Conservation (phyloP, 2,888 invertebrate genomes). For the Andrena marginata region DNA sequence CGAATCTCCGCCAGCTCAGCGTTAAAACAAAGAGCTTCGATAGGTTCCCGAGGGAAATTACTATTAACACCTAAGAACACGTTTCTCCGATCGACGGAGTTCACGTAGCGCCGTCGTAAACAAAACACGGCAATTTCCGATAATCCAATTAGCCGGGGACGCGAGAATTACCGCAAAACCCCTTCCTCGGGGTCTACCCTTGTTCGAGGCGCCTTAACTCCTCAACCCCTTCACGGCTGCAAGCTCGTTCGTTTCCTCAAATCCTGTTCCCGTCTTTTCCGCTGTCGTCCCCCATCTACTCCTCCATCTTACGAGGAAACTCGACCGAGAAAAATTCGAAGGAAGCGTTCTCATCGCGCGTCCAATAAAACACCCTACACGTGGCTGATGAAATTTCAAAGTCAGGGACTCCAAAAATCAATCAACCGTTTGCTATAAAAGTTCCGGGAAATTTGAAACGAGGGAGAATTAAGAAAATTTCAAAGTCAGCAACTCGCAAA, state of each 20-base stretch:
- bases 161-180: conserved; percentile 71
- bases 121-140: conserved; percentile 72
- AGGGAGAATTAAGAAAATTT: not conserved
- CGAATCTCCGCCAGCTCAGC: not conserved
- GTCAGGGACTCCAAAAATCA: not conserved
- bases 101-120: conserved; percentile 65
- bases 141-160: conserved; percentile 75
- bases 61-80: conserved; percentile 26
- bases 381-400: conserved; percentile 2
- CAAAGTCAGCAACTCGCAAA: not conserved
- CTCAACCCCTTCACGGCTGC: not conserved
- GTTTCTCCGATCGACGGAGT: conserved; percentile 45
- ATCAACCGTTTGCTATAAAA: not conserved
- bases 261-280: conserved; percentile 32
- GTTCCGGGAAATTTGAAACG: not conserved
- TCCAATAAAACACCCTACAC: not conserved
- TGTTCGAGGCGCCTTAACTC: conserved; percentile 31
- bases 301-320: conserved; percentile 7
- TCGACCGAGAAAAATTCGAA: not conserved
- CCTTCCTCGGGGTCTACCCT: conserved; percentile 56
- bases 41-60: not conserved
- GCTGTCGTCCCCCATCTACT: conserved; percentile 1
- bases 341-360: not conserved
- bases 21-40: not conserved
- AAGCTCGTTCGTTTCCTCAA: conserved; percentile 38